phyloP scores from a whole-genome alignment of 2,113 vertebrate genomes.

The Rostratula benghalensis region DNA sequence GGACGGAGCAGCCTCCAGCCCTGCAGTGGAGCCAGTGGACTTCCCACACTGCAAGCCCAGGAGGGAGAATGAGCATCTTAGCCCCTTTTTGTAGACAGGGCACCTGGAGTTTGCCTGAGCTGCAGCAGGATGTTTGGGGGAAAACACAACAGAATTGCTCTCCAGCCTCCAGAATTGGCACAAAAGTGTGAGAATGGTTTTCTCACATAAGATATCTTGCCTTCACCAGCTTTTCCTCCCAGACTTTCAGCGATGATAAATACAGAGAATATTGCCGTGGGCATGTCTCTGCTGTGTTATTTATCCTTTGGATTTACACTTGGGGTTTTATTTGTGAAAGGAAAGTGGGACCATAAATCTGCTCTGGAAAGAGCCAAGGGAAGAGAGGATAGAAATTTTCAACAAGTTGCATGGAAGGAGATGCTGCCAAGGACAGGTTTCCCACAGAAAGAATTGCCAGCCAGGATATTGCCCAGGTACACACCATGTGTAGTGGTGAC shows the following conservation, averaged over 20 bases:
- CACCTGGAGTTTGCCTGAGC: neutral
- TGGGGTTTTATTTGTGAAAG: constrained; percentile 46
- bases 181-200: neutral
- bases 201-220: constrained; percentile 10
- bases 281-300: constrained; percentile 17
- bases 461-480: neutral
- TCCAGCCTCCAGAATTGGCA: neutral
- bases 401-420: neutral
- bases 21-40: neutral
- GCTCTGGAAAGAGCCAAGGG: neutral
- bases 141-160: neutral
- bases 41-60: neutral
- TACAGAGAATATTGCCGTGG: neutral
- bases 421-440: neutral
- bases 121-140: neutral
- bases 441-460: neutral
- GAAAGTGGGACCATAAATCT: constrained; percentile 42
- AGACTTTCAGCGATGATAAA: constrained; percentile 7
- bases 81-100: neutral
- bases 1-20: neutral
- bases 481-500: neutral
- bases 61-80: neutral
- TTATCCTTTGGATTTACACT: constrained; percentile 44
- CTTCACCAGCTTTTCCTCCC: constrained; percentile 29
- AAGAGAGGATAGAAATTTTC: constrained; percentile 30